Evolutionary conservation across 2,888 invertebrate genomes (phyloP), one percentile per base, ranked within the genome.

Genomic region (Octodonta nipae): DNA sequence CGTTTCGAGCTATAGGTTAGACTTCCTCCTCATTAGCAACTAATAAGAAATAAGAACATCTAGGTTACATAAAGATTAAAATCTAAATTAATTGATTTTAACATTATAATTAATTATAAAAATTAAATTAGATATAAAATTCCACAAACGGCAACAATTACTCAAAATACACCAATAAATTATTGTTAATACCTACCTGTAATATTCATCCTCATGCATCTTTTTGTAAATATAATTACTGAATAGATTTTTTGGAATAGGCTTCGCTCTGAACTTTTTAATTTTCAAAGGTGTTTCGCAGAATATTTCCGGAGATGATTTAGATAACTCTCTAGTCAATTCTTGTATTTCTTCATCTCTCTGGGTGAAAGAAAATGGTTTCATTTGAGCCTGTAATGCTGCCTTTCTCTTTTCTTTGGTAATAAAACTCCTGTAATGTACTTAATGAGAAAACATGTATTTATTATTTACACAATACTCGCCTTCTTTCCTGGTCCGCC

Each of bases 401-500:
- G 72, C 71, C 49, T 72, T 73, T 34, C 75, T 71, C 49, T 68
- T 68, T 41, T 71, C 67, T 50, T 73, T 71, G 2, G 70, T 64
- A 26, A 72, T 63, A 30, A 70, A 66, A 40, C 72, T 64, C 48
- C 75, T 74, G 48, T 25, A 61, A 59, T 34, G 24, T 5, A 14
- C 5, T 26, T 5, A 5, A 7, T 10, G n/a, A 10, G 10, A 26
- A 5, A 26, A 7, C 26, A 10, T 26, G 26, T 26, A 10, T 10
- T 20, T 20, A 20, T 20, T 20, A 20, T 20, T 20, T 20, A 6
- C 20, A 7, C 6, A 20, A 20, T 20, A 33, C 11, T 38, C 45
- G 77, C 79, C 78, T 73, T 65, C 72, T 70, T 52, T 79, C 76
- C 57, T 78, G 78, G 38, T 78, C 77, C 41, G 73, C 75, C 48